phyloP scores from a whole-genome alignment of 92 coral and sea anemone genomes.

The Siderastrea siderea region DNA sequence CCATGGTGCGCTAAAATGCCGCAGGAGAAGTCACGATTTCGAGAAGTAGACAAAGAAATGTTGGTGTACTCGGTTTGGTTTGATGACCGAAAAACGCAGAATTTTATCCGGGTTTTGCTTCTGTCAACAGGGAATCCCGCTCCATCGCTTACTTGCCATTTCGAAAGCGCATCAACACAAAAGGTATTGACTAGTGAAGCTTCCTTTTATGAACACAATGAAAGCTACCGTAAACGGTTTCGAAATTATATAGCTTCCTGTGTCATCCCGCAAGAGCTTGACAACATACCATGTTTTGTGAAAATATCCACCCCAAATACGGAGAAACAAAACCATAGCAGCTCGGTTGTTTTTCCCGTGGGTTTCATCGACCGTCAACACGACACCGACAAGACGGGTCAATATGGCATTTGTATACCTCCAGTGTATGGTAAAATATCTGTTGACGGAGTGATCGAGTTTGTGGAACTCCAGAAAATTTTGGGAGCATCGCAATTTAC shows the following conservation, averaged over 20 bases:
- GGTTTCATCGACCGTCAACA: slow-evolving; percentile 24
- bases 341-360: slow-evolving; percentile 40
- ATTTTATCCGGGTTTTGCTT: slow-evolving; percentile 13
- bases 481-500: too few relatives aligned
- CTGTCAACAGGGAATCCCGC: slow-evolving; percentile 4
- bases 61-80: background rate
- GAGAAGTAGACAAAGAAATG: background rate
- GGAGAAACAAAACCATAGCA: slow-evolving; percentile 7
- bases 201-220: slow-evolving; percentile 25
- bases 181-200: background rate
- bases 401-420: too few relatives aligned
- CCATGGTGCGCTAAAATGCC: background rate
- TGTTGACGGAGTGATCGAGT: too few relatives aligned
- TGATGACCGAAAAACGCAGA: too few relatives aligned
- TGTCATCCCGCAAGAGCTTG: slow-evolving; percentile 36
- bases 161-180: background rate
- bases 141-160: background rate
- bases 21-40: slow-evolving; percentile 16
- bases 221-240: slow-evolving; percentile 13
- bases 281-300: slow-evolving; percentile 42
- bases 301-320: slow-evolving; percentile 35
- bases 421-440: too few relatives aligned
- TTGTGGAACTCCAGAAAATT: too few relatives aligned
- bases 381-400: background rate
- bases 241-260: slow-evolving; percentile 67